phyloP scores from a whole-genome alignment of 2,113 vertebrate genomes.

The Zapus hudsonius region DNA sequence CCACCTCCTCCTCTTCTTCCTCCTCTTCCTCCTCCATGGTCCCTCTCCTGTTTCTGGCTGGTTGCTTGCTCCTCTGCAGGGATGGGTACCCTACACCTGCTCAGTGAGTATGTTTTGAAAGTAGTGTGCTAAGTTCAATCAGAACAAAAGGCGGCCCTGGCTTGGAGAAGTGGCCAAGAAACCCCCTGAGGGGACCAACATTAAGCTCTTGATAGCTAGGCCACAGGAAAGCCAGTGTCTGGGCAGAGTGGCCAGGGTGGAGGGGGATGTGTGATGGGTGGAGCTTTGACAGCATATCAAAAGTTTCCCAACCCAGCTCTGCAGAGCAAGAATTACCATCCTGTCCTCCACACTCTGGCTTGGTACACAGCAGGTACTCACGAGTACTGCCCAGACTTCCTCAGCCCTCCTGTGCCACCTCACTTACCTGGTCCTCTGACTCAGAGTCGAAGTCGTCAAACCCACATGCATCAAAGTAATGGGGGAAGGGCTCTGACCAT shows the following conservation, averaged over 20 bases:
- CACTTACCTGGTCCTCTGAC: constrained; percentile 84
- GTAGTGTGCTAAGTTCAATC: neutral
- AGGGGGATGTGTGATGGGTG: accelerated
- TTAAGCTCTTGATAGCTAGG: neutral
- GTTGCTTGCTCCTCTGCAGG: neutral
- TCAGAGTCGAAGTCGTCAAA: constrained; percentile 90
- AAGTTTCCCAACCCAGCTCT: neutral
- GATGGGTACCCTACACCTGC: neutral
- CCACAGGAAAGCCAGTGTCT: neutral
- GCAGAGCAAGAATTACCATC: neutral
- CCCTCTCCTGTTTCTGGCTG: neutral
- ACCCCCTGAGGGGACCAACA: neutral
- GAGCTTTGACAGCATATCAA: neutral
- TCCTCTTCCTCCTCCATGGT: neutral
- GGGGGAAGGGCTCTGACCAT: constrained; percentile 96
- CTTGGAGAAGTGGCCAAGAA: neutral
- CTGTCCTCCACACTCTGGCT: accelerated
- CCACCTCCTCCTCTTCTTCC: neutral
- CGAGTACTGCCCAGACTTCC: neutral
- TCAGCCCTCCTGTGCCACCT: neutral
- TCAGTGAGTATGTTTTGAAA: neutral
- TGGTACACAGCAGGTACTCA: neutral
- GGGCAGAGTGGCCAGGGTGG: neutral
- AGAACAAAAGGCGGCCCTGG: neutral
- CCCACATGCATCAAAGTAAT: constrained; percentile 94